phyloP scores from a whole-genome alignment of 2,797 vertebrate species.

The Neosalanx taihuensis region DNA sequence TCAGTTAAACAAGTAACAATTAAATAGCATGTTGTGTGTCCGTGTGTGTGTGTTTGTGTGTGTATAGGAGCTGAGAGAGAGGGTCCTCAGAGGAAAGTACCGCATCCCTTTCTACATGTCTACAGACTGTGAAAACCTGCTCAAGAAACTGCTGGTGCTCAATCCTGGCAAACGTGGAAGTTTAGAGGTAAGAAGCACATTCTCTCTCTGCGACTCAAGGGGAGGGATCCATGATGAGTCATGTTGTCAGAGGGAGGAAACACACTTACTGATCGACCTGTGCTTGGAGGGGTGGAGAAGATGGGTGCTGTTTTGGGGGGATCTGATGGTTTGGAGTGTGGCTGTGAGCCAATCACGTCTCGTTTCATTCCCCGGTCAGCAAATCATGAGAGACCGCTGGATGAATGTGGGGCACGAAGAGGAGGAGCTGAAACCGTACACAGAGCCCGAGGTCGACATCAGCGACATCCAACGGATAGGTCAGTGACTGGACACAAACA shows the following conservation, averaged over 20 bases:
- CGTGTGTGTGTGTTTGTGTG: conserved; percentile 3
- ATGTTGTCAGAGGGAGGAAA: no score
- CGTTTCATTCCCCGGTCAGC: conserved; percentile 64
- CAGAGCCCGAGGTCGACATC: conserved; percentile 84
- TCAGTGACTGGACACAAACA: conserved; percentile 40
- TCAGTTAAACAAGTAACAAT: no score
- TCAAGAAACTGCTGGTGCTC: conserved; percentile 89
- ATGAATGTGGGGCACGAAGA: conserved; percentile 88
- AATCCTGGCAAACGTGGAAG: conserved; percentile 90
- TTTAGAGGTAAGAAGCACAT: conserved; percentile 75
- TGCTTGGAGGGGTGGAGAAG: no score
- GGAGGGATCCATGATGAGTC: no score
- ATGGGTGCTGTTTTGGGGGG: no score
- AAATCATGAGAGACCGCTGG: conserved; percentile 95
- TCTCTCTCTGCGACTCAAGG: background rate
- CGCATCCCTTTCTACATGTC: conserved; percentile 96
- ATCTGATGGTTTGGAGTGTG: background rate
- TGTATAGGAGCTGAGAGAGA: conserved; percentile 84
- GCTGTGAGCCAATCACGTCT: background rate
- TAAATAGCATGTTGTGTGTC: no score
- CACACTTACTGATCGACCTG: no score
- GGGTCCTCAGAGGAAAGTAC: conserved; percentile 89
- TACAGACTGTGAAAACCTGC: conserved; percentile 93
- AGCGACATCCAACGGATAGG: conserved; percentile 83
- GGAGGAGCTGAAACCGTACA: conserved; percentile 84